phyloP scores from a whole-genome alignment of 2,113 vertebrate species.

The Alouatta palliata region DNA sequence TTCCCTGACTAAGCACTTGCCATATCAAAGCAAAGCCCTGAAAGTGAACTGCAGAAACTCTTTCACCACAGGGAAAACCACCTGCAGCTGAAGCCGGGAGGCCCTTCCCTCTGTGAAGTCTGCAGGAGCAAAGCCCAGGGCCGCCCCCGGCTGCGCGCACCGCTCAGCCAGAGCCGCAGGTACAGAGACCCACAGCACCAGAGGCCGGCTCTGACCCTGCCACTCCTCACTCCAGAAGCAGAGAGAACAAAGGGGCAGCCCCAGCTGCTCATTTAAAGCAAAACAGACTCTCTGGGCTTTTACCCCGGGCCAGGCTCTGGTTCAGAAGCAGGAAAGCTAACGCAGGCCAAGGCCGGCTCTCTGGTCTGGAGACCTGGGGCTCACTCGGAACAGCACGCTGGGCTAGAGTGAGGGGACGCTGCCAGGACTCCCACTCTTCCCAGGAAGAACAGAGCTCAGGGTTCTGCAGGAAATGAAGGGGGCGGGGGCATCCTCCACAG shows the following conservation, averaged over 20 bases:
- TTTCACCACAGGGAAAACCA: neutral
- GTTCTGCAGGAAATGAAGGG: rapidly evolving
- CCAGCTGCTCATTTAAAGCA: rapidly evolving
- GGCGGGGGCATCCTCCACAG: rapidly evolving
- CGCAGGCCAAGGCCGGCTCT: rapidly evolving
- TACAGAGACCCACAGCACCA: rapidly evolving
- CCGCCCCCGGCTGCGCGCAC: neutral
- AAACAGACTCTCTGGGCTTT: neutral
- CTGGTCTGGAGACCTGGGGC: rapidly evolving
- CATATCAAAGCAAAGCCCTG: neutral
- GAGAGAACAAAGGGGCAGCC: neutral
- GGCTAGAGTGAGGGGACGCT: neutral
- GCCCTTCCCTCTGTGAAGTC: neutral
- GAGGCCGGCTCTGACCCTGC: neutral
- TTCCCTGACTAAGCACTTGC: neutral
- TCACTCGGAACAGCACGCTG: rapidly evolving
- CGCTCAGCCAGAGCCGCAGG: rapidly evolving
- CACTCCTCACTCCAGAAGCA: neutral
- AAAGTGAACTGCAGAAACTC: neutral
- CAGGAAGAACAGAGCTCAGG: rapidly evolving
- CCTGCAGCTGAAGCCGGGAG: neutral
- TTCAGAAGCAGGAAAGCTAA: neutral
- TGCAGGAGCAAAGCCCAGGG: rapidly evolving
- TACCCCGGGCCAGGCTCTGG: neutral
- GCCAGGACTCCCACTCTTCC: neutral